Evolutionary conservation across 2,797 vertebrate genomes (phyloP), one percentile per base, ranked within the genome.

Genomic region (Pantherophis vulpinus): DNA sequence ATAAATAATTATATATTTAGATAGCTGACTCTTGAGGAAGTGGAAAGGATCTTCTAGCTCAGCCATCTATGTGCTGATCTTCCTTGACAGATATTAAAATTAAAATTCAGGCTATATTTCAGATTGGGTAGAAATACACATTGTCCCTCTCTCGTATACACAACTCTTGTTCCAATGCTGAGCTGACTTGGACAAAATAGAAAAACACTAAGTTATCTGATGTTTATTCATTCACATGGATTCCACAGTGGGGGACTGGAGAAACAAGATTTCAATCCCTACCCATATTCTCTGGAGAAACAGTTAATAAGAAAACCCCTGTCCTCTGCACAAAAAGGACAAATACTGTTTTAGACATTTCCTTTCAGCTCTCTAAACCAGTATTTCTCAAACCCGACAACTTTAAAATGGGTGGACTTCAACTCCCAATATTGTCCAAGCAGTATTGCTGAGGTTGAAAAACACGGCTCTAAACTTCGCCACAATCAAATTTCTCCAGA

Each of bases 151-250:
- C 27, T 9, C 66, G 2, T 89, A 32, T 8, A 32, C 14, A 37
- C n/a, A 18, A 37, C 63, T 32, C 55, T 47, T 7, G 14, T 66
- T 37, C 4, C 13, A 56, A 5, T 9, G 27, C 42, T 54, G 51
- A 32, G 86, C 94, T 92, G 91, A 90, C 56, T 94, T 89, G 90
- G 91, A 88, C 54, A 86, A 83, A 90, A 90, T 7, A 3, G 58
- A 25, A 90, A 83, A 88, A 88, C 88, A 86, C 92, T 88, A 58
- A 27, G 59, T 87, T 63, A 79, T 70, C 83, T 61, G 29, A 66
- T 37, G 47, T n/a, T 29, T 13, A 12, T 1, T 89, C 25, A 63
- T 55, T 59, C 4, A 16, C 14, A n/a, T 11, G 47, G 42, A 27
- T 58, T 70, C 37, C 58, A 37, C 25, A 90, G 23, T 54, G 58